Evolutionary conservation across 1,140 invertebrate genomes (phyloP), one percentile per base, ranked within the genome.

Genomic region (Holcopasites calliopsidis): DNA sequence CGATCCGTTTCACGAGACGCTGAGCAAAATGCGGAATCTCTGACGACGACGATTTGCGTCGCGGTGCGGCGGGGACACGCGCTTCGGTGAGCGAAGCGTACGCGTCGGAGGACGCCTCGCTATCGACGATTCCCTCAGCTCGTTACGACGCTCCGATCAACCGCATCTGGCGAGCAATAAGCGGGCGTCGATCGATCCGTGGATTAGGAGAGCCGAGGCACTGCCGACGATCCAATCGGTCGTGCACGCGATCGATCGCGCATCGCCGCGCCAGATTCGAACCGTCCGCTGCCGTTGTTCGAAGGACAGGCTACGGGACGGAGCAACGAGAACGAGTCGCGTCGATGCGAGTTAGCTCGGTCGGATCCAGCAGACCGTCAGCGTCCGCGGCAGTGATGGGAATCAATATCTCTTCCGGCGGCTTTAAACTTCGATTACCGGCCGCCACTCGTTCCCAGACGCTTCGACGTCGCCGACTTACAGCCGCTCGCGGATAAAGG

Each of bases 1-100:
- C 61, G 80, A 80, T 82, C 78, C 66, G 80, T 82, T 82, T 82
- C 80, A 77, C 80, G 80, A 33, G n/a, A 31, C n/a, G 57, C 23
- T 52, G 78, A 69, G 33, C 73, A 77, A 82, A 82, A 80, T 44
- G 55, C 73, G 78, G 44, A 18, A 31, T 18, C 55, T 40, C 33
- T 40, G 71, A 76, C 23, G 72, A 61, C 72, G 76, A 76, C n/a
- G n/a, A 80, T 50, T 80, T 76, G 66, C 52, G 35, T 26, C 44
- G 64, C 62, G 38, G 33, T 28, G 8, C 55, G 31, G 57, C n/a
- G n/a, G n/a, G 23, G 58, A 77, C 55, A 64, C 72, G 65, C 61
- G 35, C 65, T 54, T 31, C 66, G 44, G 21, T 40, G 18, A 82
- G 54, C 65, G 65, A 69, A 60, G 79, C 52, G 72, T 60, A 64